Evolutionary conservation across 2,113 vertebrate genomes (phyloP), one percentile per base, ranked within the genome.

Genomic region (Xiphophorus maculatus): DNA sequence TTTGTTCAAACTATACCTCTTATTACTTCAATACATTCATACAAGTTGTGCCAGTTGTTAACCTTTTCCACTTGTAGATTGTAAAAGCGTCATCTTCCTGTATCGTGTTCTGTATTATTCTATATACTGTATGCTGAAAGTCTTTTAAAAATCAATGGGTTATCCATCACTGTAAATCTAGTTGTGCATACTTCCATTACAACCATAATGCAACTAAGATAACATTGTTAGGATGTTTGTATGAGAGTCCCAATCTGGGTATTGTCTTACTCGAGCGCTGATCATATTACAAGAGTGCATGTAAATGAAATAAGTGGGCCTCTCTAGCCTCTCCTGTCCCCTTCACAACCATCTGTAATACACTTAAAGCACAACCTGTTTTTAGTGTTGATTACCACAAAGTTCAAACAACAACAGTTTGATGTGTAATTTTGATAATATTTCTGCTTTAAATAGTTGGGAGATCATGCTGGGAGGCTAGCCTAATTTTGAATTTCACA

Each of bases 261-360:
- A 80, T 88, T 87, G 42, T 72, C 76, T 87, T 87, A 81, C 82
- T 73, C 63, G 63, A 62, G 69, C 70, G 40, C 35, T 86, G 78
- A 90, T 88, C 10, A 7, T 51, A 86, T 87, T 79, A 83, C 77
- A 48, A 58, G 60, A 84, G 74, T 80, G 86, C 74, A 84, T 80
- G 63, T 79, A 76, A 81, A 84, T 35, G 4, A 60, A 76, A 28
- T 60, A 67, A 82, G 40, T 65, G 66, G 66, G 64, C 69, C 70
- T 63, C 42, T 25, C 72, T 83, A 30, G 30, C 35, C 37, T 74
- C 71, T 58, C 64, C 68, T 71, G 65, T 71, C 51, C 51, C 51
- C 51, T 58, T 68, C 64, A 25, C 58, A 69, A 10, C 62, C 67
- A 33, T 44, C 22, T 76, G 32, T 48, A 7, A 42, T 22, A 12